A percentile compares a stretch with the other conserved stretches of the same genome.
phyloP scores from a whole-genome alignment of 23 tunicate species.

The Styela clava region DNA sequence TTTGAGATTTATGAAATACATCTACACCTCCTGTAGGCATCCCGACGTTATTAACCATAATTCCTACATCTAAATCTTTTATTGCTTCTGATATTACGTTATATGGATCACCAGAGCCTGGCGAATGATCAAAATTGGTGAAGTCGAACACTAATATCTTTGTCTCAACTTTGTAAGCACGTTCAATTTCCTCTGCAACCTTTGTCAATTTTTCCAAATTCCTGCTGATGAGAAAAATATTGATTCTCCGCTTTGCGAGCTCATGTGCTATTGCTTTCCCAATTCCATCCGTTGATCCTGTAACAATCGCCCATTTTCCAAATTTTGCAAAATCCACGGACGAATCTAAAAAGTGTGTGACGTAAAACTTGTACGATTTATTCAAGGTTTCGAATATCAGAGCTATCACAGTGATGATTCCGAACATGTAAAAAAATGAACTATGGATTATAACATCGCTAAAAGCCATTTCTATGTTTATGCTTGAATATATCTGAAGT shows the following conservation, averaged over 20 bases:
- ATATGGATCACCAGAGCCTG: constrained; percentile 20
- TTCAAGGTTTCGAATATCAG: not conserved
- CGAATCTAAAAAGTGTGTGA: constrained; percentile 1
- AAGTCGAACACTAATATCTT: constrained; percentile 44
- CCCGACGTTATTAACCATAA: constrained; percentile 69
- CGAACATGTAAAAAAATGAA: not conserved
- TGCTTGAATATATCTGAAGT: too few species aligned
- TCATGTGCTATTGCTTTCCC: constrained; percentile 56
- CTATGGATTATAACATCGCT: too few species aligned
- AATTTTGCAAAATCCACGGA: constrained; percentile 43
- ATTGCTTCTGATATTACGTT: constrained; percentile 29
- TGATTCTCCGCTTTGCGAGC: constrained; percentile 57
- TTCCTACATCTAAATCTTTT: constrained; percentile 49
- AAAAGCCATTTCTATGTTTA: too few species aligned
- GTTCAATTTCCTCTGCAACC: constrained; percentile 38
- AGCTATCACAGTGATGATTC: not conserved
- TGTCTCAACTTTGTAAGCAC: constrained; percentile 38
- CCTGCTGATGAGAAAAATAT: constrained; percentile 68
- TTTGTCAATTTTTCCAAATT: constrained; percentile 48
- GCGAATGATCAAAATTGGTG: constrained; percentile 19
- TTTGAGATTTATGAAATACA: not conserved
- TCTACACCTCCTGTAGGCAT: not conserved
- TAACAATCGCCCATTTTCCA: constrained; percentile 76
- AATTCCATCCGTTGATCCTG: constrained; percentile 86
- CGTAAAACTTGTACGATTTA: not conserved